Conservation (phyloP, 2,888 invertebrate species). For the Tetragonisca angustula region DNA sequence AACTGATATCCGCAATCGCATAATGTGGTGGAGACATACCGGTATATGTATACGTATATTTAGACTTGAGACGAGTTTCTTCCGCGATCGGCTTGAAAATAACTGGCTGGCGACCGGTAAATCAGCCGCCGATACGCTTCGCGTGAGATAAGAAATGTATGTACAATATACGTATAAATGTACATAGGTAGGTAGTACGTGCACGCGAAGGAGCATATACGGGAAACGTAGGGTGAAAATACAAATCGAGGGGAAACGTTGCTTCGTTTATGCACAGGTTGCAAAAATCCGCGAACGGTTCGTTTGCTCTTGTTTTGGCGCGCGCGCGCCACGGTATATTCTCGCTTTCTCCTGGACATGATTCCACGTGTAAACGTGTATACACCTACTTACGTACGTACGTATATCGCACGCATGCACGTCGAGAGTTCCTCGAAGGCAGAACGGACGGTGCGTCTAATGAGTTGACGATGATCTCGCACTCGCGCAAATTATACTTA, state of each 20-base stretch:
- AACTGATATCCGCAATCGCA: not conserved
- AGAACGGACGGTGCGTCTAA: constrained; percentile 8
- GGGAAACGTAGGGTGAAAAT: constrained; percentile 59
- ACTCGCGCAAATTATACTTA: not conserved
- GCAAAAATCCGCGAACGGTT: constrained; percentile 35
- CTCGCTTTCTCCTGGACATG: constrained; percentile 62
- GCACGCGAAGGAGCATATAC: constrained; percentile 16
- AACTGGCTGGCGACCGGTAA: constrained; percentile 42
- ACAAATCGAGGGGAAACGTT: constrained; percentile 17
- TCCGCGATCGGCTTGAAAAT: constrained; percentile 61
- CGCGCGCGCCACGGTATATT: constrained; percentile 17
- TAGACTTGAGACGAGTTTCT: constrained; percentile 58
- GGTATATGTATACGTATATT: constrained; percentile 23
- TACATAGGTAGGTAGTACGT: not conserved
- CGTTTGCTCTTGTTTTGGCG: constrained; percentile 52
- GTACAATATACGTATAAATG: not conserved
- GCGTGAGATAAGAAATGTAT: constrained; percentile 29
- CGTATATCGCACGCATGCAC: no score
- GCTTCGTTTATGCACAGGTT: constrained; percentile 51
- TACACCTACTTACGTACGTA: no score
- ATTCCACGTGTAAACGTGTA: not conserved
- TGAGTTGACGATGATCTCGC: constrained; percentile 10
- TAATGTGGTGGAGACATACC: constrained; percentile 20
- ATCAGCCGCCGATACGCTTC: constrained; percentile 36
- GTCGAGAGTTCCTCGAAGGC: no score